phyloP scores from a whole-genome alignment of 1,140 invertebrate genomes.

The Apis dorsata region DNA sequence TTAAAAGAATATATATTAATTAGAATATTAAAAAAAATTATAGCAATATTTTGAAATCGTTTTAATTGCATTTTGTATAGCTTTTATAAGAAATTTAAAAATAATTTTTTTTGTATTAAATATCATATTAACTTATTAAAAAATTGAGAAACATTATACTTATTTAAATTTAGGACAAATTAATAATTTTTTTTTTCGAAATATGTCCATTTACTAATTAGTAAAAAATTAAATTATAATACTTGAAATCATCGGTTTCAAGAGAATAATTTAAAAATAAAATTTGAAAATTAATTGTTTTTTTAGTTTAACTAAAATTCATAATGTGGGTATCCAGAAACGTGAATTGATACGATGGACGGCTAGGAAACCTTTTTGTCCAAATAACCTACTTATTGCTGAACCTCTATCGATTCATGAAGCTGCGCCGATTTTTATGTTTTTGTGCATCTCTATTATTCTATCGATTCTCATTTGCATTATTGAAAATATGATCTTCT shows the following conservation, averaged over 20 bases:
- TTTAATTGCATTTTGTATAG: background rate
- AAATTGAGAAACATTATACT: no score
- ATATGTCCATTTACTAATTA: no score
- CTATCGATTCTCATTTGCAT: constrained; percentile 51
- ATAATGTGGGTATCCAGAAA: constrained; percentile 45
- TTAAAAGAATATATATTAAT: background rate
- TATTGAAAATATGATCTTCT: constrained; percentile 44
- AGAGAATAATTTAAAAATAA: background rate
- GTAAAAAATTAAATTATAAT: no score
- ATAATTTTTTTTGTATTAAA: background rate
- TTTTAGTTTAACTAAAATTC: constrained; percentile 51
- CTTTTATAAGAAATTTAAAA: background rate
- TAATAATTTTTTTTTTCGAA: no score
- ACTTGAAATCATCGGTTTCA: background rate
- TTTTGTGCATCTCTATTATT: constrained; percentile 23
- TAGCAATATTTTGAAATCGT: background rate
- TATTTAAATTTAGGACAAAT: no score
- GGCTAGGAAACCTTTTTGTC: constrained; percentile 55
- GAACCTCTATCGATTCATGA: constrained; percentile 60
- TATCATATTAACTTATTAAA: no score
- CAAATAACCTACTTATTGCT: constrained; percentile 43
- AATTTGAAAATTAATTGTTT: no score
- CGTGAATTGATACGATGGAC: constrained; percentile 58
- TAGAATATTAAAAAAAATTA: background rate
- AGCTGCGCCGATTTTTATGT: constrained; percentile 48